Evolutionary conservation across 2,797 vertebrate species (phyloP).

Genomic region (Notolabrus celidotus): DNA sequence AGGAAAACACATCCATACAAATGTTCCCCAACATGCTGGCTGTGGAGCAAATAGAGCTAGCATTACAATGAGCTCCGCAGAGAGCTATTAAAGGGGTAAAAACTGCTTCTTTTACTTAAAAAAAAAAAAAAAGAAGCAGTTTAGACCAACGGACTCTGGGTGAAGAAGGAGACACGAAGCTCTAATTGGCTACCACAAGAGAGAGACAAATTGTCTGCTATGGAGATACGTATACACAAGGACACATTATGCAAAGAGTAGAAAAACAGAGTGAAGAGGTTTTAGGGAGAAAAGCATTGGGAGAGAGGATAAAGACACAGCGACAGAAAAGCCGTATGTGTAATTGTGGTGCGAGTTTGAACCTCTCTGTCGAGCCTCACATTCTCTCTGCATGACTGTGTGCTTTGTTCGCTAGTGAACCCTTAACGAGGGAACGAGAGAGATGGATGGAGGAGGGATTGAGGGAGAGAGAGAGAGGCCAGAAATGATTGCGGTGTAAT

Average conservation of each 20-base stretch:
- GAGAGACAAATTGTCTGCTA: constrained; percentile 63
- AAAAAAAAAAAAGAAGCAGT: constrained; percentile 36
- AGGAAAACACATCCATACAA: constrained; percentile 50
- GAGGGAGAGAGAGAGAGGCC: constrained; percentile 50
- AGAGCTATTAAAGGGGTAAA: constrained; percentile 71
- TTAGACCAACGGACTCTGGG: constrained; percentile 52
- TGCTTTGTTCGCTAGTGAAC: constrained; percentile 74
- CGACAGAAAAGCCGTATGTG: constrained; percentile 70
- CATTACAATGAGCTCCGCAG: constrained; percentile 66
- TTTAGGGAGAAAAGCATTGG: constrained; percentile 44
- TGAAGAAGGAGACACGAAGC: constrained; percentile 56
- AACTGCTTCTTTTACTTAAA: constrained; percentile 54
- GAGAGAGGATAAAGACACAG: constrained; percentile 55
- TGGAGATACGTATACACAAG: constrained; percentile 47
- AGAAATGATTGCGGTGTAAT: constrained; percentile 80
- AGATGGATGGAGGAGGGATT: constrained; percentile 68
- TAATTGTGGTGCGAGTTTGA: constrained; percentile 76
- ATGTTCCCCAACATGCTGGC: constrained; percentile 40
- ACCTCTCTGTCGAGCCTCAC: constrained; percentile 67
- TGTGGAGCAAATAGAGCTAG: constrained; percentile 44
- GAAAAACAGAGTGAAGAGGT: constrained; percentile 61
- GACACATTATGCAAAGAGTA: constrained; percentile 63
- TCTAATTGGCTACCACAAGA: constrained; percentile 73
- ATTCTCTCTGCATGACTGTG: constrained; percentile 82
- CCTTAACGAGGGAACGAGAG: constrained; percentile 70